Base-by-base conservation (phyloP, 2,888 invertebrate species). In the Sarcophaga rosellei region DNA sequence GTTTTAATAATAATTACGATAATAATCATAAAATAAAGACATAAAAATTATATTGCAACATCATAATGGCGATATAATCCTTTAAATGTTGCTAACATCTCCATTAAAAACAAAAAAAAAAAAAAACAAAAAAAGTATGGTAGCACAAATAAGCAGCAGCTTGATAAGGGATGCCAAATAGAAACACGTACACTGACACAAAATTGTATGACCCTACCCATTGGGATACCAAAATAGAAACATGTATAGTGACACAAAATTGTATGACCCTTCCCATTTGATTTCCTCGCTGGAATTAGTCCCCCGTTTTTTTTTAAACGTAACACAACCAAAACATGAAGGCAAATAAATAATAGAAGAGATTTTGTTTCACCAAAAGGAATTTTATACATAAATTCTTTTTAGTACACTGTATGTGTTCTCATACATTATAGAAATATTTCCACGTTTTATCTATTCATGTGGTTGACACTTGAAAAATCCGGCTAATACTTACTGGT, bases 381-480 rank as follows among this genome's bases (percentile, higher is more conserved):
- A 35, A 35, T 35, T 35, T 35, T 35, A 35, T n/a, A n/a, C n/a
- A n/a, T 35, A 35, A 35, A 35, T 35, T 35, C 35, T 10, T 35
- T 35, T 0, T 10, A 35, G 35, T 10, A 8, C 35, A 35, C 35
- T 35, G 35, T 35, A 35, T 35, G 35, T 35, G 8, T 35, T 35
- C 1, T 35, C 1, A 1, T 35, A 35, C 1, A 35, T 1, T 35
- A 10, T 17, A 53, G 17, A 15, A 15, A 17, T 17, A 17, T 53
- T 72, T 35, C 35, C 17, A 5, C 61, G 20, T 68, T 70, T 21
- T 77, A 15, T 53, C 57, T 21, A 62, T n/a, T 57, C 12, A 10
- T 81, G 68, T 69, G 68, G 81, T 85, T 85, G 81, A 78, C 85
- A 85, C 74, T 81, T 74, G 73, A 61, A 73, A 84, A 74, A 74